phyloP scores from a whole-genome alignment of 1,140 invertebrate genomes.

The Diabrotica virgifera region DNA sequence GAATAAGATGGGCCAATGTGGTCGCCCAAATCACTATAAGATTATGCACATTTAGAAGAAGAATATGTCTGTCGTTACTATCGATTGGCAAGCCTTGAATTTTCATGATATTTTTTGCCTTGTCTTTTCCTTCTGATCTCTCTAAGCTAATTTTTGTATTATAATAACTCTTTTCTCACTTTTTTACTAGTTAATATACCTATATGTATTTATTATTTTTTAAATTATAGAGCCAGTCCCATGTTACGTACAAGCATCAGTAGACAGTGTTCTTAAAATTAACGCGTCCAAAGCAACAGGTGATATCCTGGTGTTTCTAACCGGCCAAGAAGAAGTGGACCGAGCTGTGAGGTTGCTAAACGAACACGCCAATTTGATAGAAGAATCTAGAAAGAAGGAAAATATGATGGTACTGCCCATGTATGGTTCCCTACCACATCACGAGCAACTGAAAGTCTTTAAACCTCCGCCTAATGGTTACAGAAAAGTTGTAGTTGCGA shows the following conservation, averaged over 20 bases:
- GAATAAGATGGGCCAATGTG: no score
- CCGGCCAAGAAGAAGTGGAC: constrained; percentile 90
- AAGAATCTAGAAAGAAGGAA: constrained; percentile 48
- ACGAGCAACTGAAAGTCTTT: constrained; percentile 88
- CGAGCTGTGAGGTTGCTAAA: constrained; percentile 65
- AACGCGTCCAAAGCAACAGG: constrained; percentile 78
- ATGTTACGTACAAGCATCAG: constrained; percentile 84
- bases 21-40: no score
- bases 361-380: constrained; percentile 58
- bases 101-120: no score
- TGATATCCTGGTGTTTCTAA: constrained; percentile 92
- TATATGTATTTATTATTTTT: constrained; percentile 5
- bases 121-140: no score
- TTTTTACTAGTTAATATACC: no score
- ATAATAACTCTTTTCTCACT: no score
- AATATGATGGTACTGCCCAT: constrained; percentile 82
- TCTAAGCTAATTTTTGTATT: no score
- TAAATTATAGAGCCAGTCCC: constrained; percentile 72
- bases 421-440: constrained; percentile 84
- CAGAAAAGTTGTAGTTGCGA: constrained; percentile 91
- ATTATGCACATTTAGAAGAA: no score
- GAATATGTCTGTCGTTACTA: no score
- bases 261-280: constrained; percentile 87
- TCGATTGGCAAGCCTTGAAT: no score
- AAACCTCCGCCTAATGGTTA: constrained; percentile 68